Percentiles rank a stretch among this genome's conserved stretches.
Conservation (phyloP, 2,113 vertebrate species). For the Eudyptes chrysolophus region DNA sequence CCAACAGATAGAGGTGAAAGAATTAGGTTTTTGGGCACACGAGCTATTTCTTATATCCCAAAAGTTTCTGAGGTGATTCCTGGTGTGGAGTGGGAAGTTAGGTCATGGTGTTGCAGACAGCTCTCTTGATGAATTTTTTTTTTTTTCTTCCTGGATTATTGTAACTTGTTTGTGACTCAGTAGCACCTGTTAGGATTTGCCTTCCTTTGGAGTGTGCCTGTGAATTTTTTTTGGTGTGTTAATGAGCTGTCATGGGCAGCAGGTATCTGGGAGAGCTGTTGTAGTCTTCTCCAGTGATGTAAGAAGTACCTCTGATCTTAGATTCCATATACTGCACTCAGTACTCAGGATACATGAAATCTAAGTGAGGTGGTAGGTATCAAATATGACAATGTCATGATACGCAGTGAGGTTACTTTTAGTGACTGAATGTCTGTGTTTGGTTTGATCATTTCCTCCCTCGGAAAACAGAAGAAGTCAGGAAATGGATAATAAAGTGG, state of each 20-base stretch:
- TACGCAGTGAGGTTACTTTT: rapidly evolving
- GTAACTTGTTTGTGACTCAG: neutral
- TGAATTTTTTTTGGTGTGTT: neutral
- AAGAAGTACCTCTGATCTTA: neutral
- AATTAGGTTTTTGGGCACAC: rapidly evolving
- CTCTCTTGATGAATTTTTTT: neutral
- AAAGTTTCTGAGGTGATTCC: neutral
- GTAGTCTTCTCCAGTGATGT: neutral
- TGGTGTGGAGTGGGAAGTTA: neutral
- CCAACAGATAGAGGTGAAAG: neutral
- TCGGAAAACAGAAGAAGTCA: neutral
- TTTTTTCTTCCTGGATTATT: neutral
- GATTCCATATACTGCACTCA: neutral
- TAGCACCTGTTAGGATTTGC: neutral
- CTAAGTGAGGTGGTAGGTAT: neutral
- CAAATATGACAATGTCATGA: rapidly evolving
- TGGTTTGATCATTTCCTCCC: neutral
- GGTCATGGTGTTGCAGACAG: neutral
- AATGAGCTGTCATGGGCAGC: neutral
- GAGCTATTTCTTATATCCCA: neutral
- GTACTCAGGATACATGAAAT: neutral
- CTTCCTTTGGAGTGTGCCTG: neutral
- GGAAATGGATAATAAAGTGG: neutral
- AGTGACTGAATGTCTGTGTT: neutral
- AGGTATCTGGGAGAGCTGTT: neutral